Evolutionary conservation across 2,113 vertebrate genomes (phyloP).

Genomic region (Pollimyrus isidori): DNA sequence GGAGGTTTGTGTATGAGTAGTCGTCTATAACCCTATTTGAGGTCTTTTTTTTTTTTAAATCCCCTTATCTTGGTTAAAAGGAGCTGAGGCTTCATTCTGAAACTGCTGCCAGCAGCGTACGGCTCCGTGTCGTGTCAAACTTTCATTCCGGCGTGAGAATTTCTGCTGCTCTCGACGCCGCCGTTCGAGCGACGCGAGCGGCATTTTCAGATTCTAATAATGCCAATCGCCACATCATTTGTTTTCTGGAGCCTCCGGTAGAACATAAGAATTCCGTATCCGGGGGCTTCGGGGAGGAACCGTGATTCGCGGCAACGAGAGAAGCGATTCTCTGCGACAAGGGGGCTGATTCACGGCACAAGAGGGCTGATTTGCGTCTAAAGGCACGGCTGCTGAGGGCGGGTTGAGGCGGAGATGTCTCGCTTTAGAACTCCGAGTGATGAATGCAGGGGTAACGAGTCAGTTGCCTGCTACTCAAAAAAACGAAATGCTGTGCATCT

Average conservation of each 20-base stretch:
- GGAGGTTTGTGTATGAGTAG: background rate
- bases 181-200: background rate
- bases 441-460: background rate
- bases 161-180: background rate
- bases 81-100: background rate
- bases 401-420: background rate
- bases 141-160: background rate
- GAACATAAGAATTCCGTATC: background rate
- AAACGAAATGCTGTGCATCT: background rate
- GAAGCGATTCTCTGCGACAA: background rate
- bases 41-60: background rate
- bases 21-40: background rate
- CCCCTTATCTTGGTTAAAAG: background rate
- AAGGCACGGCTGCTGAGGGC: background rate
- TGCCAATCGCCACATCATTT: background rate
- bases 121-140: background rate
- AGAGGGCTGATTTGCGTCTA: background rate
- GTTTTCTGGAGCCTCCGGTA: background rate
- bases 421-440: background rate
- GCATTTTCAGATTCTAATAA: background rate
- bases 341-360: background rate
- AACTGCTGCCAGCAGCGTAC: background rate
- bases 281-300: background rate
- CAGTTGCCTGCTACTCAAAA: background rate
- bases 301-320: background rate